Evolutionary conservation across 2,113 vertebrate species (phyloP), one percentile per base, ranked within the genome.

Genomic region (Psilopsiagon aurifrons): DNA sequence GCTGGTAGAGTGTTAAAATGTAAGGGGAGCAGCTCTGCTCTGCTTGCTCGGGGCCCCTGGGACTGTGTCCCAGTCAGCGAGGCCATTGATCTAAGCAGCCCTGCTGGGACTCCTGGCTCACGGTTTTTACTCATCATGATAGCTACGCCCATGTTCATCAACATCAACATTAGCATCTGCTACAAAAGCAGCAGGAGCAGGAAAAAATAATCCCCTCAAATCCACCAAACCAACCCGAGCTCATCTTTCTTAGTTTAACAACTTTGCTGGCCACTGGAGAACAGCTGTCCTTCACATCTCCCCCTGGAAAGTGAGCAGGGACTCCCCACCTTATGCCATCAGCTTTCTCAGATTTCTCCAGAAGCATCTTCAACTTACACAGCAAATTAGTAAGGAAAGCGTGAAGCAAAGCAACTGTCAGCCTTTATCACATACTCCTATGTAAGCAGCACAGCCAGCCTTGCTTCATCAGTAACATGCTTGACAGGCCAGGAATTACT

Each of bases 341-440:
- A 98, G 81, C 79, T 98, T 99, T 94, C 97, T 98, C 97, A 62
- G 98, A 94, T 7, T 95, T 96, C 96, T 98, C 98, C 75, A 98
- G 88, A 77, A 98, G 94, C 68, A 97, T 97, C 86, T 98, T 98
- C 94, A 98, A 79, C 94, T 98, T 99, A 84, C 11, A 75, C 51
- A 60, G 60, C 18, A 79, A 93, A 77, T 44, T 5, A 54, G 33
- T 46, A 31, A 54, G 69, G 49, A 17, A 52, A 63, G 51, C 7
- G 28, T 79, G 95, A 39, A 93, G 33, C 47, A 59, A 59, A 59
- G 57, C 39, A 35, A 18, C 14, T 37, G 20, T 31, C 1, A 4
- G 41, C n/a, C 55, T 62, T 69, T 54, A 52, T 37, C 31, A 31
- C 3, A 0, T 49, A 5, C 31, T 66, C 44, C 25, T 51, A 17